Conservation (phyloP, 2,888 invertebrate species). For the Drosophila lacicola region DNA sequence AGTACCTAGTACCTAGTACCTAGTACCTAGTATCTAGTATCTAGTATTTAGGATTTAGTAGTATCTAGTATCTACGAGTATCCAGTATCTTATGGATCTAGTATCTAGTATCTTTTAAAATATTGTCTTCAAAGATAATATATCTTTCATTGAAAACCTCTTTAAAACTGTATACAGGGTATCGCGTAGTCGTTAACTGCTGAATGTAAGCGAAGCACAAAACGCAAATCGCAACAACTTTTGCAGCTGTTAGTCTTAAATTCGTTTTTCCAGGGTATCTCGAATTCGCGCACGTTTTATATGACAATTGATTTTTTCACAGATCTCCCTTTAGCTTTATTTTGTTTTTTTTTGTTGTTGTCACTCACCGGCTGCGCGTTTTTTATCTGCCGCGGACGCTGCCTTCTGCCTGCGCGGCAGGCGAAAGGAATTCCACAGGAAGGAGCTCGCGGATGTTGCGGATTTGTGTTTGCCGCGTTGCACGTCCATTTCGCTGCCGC, state of each 20-base stretch:
- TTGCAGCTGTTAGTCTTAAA: no score
- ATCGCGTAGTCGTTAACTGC: not conserved
- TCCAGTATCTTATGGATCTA: no score
- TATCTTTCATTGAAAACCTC: no score
- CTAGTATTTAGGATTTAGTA: no score
- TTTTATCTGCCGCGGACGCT: slow-evolving; percentile 44
- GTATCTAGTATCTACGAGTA: no score
- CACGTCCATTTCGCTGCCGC: slow-evolving; percentile 13
- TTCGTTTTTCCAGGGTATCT: slow-evolving; percentile 12
- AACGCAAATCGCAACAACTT: not conserved
- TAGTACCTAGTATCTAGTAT: no score
- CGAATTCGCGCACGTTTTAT: not conserved
- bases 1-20: no score
- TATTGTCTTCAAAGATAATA: no score
- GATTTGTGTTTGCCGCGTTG: slow-evolving; percentile 34
- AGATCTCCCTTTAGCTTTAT: not conserved
- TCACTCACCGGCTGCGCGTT: slow-evolving; percentile 56
- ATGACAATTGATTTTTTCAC: slow-evolving; percentile 61
- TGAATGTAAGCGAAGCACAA: no score
- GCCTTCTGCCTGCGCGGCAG: slow-evolving; percentile 83
- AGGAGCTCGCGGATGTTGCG: slow-evolving; percentile 66
- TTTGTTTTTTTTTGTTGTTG: not conserved
- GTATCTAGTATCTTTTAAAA: no score
- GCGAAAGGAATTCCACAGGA: slow-evolving; percentile 85
- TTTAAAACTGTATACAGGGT: slow-evolving; percentile 2